Percentiles rank a stretch among this genome's conserved stretches.
Evolutionary conservation across 1,140 invertebrate species (phyloP).

Genomic region (Artemia franciscana): DNA sequence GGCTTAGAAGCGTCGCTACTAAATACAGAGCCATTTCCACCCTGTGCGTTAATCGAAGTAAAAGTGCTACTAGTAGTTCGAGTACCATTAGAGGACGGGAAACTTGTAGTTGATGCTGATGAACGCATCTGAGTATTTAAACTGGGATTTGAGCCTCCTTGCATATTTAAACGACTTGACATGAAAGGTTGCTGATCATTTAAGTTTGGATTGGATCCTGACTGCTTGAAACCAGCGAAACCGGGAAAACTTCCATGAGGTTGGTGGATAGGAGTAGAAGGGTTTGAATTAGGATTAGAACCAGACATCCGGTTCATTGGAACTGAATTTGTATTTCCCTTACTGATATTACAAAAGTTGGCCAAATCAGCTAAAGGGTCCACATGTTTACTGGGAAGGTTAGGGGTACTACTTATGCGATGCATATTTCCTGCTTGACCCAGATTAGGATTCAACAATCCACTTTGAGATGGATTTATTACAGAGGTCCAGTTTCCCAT

Average conservation of each 20-base stretch:
- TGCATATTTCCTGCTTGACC: constrained; percentile 18
- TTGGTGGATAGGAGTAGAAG: neutral
- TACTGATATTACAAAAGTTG: constrained; percentile 19
- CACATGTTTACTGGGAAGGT: constrained; percentile 25
- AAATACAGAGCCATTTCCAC: constrained; percentile 3
- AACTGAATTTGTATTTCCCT: neutral
- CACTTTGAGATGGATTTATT: neutral
- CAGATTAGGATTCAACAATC: neutral
- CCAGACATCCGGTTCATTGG: neutral
- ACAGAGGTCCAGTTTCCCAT: constrained; percentile 7
- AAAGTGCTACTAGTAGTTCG: too few species aligned
- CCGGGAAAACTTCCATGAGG: neutral
- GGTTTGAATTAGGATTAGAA: neutral
- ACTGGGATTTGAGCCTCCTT: neutral
- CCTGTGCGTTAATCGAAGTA: neutral
- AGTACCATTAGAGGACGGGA: neutral
- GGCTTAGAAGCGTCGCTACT: constrained; percentile 6
- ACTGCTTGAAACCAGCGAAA: neutral
- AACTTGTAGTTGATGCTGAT: neutral
- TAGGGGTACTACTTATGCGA: constrained; percentile 31
- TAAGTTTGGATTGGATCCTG: neutral
- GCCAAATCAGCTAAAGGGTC: constrained; percentile 31
- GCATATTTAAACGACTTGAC: neutral
- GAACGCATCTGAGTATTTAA: neutral
- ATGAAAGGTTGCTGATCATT: neutral